Evolutionary conservation across 2,888 invertebrate species (phyloP).

Genomic region (Antheraea yamamai): DNA sequence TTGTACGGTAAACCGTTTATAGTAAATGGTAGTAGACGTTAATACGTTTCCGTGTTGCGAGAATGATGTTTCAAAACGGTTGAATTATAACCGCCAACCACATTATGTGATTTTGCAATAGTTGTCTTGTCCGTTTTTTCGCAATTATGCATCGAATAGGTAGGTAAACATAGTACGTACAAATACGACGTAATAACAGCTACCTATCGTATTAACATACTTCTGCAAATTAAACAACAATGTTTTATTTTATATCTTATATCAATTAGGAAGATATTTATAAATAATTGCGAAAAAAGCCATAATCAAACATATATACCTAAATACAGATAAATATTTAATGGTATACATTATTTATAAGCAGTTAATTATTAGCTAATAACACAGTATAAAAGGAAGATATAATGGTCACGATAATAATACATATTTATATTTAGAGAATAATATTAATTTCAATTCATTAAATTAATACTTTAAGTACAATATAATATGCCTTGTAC

Average conservation of each 20-base stretch:
- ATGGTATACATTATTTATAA: neutral
- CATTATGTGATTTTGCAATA: conserved; percentile 49
- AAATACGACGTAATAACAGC: conserved; percentile 23
- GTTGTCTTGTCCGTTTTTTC: conserved; percentile 55
- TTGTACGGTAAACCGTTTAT: conserved; percentile 52
- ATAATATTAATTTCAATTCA: neutral
- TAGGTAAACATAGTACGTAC: conserved; percentile 36
- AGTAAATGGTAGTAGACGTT: conserved; percentile 54
- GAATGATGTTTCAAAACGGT: conserved; percentile 57
- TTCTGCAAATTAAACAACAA: conserved; percentile 16
- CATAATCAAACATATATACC: neutral
- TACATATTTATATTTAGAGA: neutral
- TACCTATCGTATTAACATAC: conserved; percentile 18
- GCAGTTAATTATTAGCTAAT: neutral
- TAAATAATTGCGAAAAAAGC: neutral
- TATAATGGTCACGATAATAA: neutral
- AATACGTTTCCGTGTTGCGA: conserved; percentile 61
- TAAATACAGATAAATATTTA: neutral
- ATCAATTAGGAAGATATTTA: neutral
- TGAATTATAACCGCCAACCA: conserved; percentile 56
- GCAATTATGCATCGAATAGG: conserved; percentile 44
- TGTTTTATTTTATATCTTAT: neutral
- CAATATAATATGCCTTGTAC: neutral
- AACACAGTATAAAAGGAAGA: no score
- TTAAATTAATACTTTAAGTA: neutral